phyloP scores from a whole-genome alignment of 1,140 invertebrate genomes.

The Euura saliciscinereae region DNA sequence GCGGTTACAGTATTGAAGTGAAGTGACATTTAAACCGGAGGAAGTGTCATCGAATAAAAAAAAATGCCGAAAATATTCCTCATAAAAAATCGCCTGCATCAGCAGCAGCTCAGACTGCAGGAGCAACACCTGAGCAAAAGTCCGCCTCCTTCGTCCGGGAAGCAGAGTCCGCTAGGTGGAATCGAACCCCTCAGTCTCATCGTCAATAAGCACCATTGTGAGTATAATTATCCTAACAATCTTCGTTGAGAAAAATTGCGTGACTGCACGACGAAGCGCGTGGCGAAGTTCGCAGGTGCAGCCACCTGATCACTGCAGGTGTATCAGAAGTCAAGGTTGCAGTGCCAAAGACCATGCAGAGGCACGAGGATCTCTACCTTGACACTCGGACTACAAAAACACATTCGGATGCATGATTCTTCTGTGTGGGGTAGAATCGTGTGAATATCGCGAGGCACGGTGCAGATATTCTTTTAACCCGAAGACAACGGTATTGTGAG shows the following conservation, averaged over 20 bases:
- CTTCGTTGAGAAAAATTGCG: no score
- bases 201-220: conserved; percentile 59
- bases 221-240: conserved; percentile 30
- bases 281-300: conserved; percentile 16
- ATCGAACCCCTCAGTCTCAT: conserved; percentile 57
- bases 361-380: conserved; percentile 20
- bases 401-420: no score
- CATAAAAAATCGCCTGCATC: conserved; percentile 85
- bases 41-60: conserved; percentile 17
- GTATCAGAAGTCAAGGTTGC: conserved; percentile 3
- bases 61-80: conserved; percentile 90
- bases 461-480: conserved; percentile 13
- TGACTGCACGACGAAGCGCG: no score
- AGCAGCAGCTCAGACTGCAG: conserved; percentile 82
- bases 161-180: conserved; percentile 49
- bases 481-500: conserved; percentile 51
- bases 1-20: conserved; percentile 20
- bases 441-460: no score
- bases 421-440: no score
- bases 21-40: conserved; percentile 17
- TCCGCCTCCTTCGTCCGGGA: conserved; percentile 44
- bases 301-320: conserved; percentile 20
- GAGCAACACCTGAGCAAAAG: conserved; percentile 71
- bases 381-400: neutral
- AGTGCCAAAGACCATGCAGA: conserved; percentile 12